Base-by-base conservation (phyloP, 2,113 vertebrate species). In the Labrus mixtus region DNA sequence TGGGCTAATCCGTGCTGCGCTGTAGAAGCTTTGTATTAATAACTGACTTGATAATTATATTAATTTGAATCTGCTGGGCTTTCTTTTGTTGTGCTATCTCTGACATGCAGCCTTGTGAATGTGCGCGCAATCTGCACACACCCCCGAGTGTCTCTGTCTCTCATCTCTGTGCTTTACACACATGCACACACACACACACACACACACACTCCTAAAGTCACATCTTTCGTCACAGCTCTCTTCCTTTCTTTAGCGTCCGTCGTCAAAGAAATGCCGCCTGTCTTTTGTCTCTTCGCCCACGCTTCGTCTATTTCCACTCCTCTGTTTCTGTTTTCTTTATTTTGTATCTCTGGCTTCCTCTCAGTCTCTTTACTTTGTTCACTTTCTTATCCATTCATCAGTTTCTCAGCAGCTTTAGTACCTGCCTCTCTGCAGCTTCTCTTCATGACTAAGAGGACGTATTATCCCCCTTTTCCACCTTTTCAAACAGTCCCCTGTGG, bases 21-120 rank as follows among this genome's bases (percentile, higher is more conserved):
- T 76, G 61, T 53, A 72, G 78, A 85, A 66, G 80, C 78, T 81
- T 89, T 86, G 86, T 91, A 81, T 91, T 87, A 90, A 87, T 92
- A 90, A 91, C 72, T 23, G 81, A 85, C 76, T 87, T 85, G 76
- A 92, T 93, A 87, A 92, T 93, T 91, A 85, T 89, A 92, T 91
- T 91, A 92, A 91, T 91, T 91, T 76, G 78, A 90, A 91, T 93
- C 83, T 86, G 57, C 75, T 51, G 71, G 69, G 80, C 68, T 50
- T 70, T 53, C 86, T 90, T 93, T 93, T 93, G 91, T 92, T 72
- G 81, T 29, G 73, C 84, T 94, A 92, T 95, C 92, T 91, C 85
- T 84, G 83, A 91, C 88, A 90, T 70, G 84, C 89, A 91, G 90
- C 87, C 65, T 82, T 74, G 65, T 88, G 67, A 78, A 76, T 77